These are phyloP conservation scores for Acanthurus leucopareius DNA, from an alignment of 2,797 vertebrate species.

Conservation along the genomic window DNA sequence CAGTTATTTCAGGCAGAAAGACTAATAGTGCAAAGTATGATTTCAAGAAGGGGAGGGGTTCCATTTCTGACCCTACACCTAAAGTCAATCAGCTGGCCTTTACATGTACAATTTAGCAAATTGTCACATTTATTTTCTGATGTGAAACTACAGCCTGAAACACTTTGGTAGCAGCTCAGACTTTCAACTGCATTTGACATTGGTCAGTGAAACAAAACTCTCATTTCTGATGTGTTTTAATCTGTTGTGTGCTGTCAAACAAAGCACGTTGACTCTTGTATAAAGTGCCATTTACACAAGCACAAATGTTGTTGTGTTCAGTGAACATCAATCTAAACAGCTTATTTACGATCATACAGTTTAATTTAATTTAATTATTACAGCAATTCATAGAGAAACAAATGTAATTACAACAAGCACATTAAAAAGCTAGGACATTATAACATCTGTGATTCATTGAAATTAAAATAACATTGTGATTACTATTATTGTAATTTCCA, in stretches of 20 bases:
- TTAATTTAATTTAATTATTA: slow-evolving; percentile 26
- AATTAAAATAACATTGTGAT: slow-evolving; percentile 41
- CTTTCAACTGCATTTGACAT: slow-evolving; percentile 32
- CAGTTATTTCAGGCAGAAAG: slow-evolving; percentile 34
- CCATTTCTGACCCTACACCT: background rate
- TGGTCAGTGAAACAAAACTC: background rate
- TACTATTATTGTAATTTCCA: slow-evolving; percentile 29
- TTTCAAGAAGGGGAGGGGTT: slow-evolving; percentile 16
- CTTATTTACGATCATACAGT: slow-evolving; percentile 73
- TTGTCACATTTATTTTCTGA: slow-evolving; percentile 26
- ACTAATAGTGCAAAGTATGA: slow-evolving; percentile 51
- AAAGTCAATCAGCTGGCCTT: slow-evolving; percentile 3
- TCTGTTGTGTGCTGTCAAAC: slow-evolving; percentile 37
- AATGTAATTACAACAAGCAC: slow-evolving; percentile 38
- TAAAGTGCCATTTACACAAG: slow-evolving; percentile 10
- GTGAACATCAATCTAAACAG: slow-evolving; percentile 45
- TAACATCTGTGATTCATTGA: slow-evolving; percentile 47
- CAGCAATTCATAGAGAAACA: slow-evolving; percentile 36
- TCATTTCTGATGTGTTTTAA: slow-evolving; percentile 13
- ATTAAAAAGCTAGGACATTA: slow-evolving; percentile 51
- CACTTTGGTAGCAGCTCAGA: slow-evolving; percentile 54
- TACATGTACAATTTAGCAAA: slow-evolving; percentile 1
- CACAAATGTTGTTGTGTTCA: slow-evolving; percentile 26
- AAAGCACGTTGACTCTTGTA: slow-evolving; percentile 7
- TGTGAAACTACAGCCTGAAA: slow-evolving; percentile 39